Conservation (phyloP, 2,113 vertebrate genomes). For the Trichomycterus rosablanca region DNA sequence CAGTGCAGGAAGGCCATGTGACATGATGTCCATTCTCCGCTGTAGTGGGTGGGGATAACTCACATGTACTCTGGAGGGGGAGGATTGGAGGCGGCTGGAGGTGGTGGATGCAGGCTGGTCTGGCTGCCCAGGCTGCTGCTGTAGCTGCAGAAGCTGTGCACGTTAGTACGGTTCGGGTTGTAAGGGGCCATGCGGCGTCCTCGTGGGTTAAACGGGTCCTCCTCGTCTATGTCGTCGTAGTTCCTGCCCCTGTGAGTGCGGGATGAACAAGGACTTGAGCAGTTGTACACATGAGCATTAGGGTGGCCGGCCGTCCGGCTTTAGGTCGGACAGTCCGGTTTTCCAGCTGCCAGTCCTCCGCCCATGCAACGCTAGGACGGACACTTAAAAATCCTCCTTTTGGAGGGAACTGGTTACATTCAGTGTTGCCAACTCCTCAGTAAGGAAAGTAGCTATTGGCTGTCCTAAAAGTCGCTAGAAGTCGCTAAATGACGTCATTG, state of each 20-base stretch:
- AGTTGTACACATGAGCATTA: background rate
- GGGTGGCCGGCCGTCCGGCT: no score
- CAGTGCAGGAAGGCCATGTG: no score
- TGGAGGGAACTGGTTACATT: no score
- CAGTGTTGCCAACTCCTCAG: no score
- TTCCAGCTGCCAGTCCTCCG: no score
- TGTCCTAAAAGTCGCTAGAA: no score
- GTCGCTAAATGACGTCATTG: no score
- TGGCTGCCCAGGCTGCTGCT: conserved; percentile 91
- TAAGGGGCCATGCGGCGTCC: conserved; percentile 72
- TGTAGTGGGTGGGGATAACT: conserved; percentile 1
- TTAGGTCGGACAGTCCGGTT: no score
- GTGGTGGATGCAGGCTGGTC: conserved; percentile 79
- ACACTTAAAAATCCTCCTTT: no score
- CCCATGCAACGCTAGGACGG: no score
- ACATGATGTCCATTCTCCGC: no score
- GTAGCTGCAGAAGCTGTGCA: conserved; percentile 94
- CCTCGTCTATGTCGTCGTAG: conserved; percentile 88
- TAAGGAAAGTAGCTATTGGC: no score
- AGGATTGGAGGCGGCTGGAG: conserved; percentile 74
- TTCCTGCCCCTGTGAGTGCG: conserved; percentile 72
- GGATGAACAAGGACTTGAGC: conserved; percentile 1
- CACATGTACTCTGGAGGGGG: conserved; percentile 93
- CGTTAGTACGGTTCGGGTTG: conserved; percentile 73
- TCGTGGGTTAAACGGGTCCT: conserved; percentile 91